Evolutionary conservation across 2,797 vertebrate species (phyloP), one percentile per base, ranked within the genome.

Genomic region (Myotis daubentonii): DNA sequence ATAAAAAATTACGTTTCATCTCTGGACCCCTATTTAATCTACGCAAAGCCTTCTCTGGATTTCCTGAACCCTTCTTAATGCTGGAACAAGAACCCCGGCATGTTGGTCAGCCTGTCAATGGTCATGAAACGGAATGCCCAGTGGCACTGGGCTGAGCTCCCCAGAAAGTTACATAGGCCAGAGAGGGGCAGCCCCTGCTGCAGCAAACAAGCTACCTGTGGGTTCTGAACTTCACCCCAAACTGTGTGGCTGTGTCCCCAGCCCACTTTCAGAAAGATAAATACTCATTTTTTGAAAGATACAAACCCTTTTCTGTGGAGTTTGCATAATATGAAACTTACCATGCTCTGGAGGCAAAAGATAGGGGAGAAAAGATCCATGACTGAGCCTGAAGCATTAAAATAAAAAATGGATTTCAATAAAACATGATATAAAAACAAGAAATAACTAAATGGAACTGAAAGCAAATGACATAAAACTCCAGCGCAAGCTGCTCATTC

Each of bases 331-430:
- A 96, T 94, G 65, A 96, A 70, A 87, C 90, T 97, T 96, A 72
- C 8, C 79, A 3, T 28, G 71, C 75, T 96, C 96, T 70, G 71
- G 95, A 96, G 96, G 94, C 88, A 97, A 93, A 96, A 86, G 41
- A 82, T 44, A 3, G 57, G 47, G 33, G 33, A 49, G 44, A 15
- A 33, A 72, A 91, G 85, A 92, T 82, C 97, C 94, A 93, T 96
- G 94, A 91, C 82, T 22, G 60, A 89, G 94, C 93, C 60, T n/a
- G 84, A 95, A 98, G 93, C 94, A 80, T 96, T 94, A 93, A 96
- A 96, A 96, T 97, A 96, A 97, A 98, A 98, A 97, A 96, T 97
- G 93, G 96, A 92, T 98, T 98, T 97, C 82, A 96, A 96, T 98
- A 98, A 98, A 98, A 87, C 72, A 92, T 90, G 91, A 93, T 96